phyloP scores from a whole-genome alignment of 1,140 invertebrate genomes.

The Drosophila pallidifrons region DNA sequence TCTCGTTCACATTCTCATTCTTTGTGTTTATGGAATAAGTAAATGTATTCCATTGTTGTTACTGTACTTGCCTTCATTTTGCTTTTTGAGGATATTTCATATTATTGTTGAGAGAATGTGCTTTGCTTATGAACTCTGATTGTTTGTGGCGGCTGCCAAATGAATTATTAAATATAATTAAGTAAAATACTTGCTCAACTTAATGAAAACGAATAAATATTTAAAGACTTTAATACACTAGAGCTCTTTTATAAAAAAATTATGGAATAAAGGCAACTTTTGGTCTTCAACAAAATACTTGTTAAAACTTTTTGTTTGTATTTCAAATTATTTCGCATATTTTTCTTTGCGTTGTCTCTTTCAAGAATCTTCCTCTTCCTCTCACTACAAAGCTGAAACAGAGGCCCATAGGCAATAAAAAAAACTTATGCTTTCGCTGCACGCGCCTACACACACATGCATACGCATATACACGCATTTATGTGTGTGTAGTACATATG shows the following conservation, averaged over 20 bases:
- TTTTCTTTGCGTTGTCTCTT: constrained; percentile 11
- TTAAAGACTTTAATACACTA: background rate
- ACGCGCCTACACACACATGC: constrained; percentile 48
- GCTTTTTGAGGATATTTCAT: background rate
- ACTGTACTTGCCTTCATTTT: background rate
- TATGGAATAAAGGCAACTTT: background rate
- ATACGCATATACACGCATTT: constrained; percentile 17
- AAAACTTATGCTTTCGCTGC: constrained; percentile 54
- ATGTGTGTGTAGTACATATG: constrained; percentile 18
- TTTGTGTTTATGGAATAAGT: constrained; percentile 11
- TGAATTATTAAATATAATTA: constrained; percentile 9
- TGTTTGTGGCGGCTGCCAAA: background rate
- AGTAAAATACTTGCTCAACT: background rate
- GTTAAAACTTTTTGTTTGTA: background rate
- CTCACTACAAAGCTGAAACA: constrained; percentile 21
- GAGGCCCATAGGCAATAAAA: constrained; percentile 32
- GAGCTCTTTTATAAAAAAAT: background rate
- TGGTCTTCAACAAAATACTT: background rate
- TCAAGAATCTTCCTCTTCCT: background rate
- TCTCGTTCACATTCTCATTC: background rate
- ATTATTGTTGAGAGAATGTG: background rate
- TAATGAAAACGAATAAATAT: background rate
- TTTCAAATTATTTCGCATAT: constrained; percentile 6
- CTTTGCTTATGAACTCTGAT: background rate
- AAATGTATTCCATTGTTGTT: constrained; percentile 10